Conservation (phyloP, 2,888 invertebrate species). For the Hypsopygia costalis region DNA sequence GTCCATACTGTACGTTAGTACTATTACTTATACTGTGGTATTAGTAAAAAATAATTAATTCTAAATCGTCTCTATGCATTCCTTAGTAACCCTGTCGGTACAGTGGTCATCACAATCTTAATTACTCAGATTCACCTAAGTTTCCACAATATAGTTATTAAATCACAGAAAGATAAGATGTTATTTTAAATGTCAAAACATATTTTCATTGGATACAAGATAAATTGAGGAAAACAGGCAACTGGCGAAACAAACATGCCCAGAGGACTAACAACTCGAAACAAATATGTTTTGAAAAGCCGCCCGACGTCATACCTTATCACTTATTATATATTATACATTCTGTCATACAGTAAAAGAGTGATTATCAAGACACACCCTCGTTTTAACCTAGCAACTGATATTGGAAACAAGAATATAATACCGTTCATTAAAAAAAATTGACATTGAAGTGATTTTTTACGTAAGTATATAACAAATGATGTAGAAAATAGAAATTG, state of each 20-base stretch:
- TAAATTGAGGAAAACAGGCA: slow-evolving; percentile 70
- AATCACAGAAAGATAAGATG: slow-evolving; percentile 38
- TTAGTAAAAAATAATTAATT: too few relatives aligned
- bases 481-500: too few relatives aligned
- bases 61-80: too few relatives aligned
- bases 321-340: slow-evolving; percentile 34
- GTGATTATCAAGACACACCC: slow-evolving; percentile 72
- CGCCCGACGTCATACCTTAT: slow-evolving; percentile 55
- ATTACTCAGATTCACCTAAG: slow-evolving; percentile 12
- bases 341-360: slow-evolving; percentile 40
- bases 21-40: too few relatives aligned
- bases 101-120: neutral
- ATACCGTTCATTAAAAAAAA: too few relatives aligned
- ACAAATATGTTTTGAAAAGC: slow-evolving; percentile 72
- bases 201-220: slow-evolving; percentile 73
- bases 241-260: slow-evolving; percentile 59
- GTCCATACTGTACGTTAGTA: too few relatives aligned
- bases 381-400: slow-evolving; percentile 60
- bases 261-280: slow-evolving; percentile 50
- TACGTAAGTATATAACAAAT: too few relatives aligned
- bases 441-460: too few relatives aligned
- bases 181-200: slow-evolving; percentile 59
- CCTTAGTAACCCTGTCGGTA: too few relatives aligned
- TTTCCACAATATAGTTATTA: slow-evolving; percentile 13
- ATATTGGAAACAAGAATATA: neutral